Evolutionary conservation across 2,113 vertebrate genomes (phyloP).

Genomic region (Zingel zingel): DNA sequence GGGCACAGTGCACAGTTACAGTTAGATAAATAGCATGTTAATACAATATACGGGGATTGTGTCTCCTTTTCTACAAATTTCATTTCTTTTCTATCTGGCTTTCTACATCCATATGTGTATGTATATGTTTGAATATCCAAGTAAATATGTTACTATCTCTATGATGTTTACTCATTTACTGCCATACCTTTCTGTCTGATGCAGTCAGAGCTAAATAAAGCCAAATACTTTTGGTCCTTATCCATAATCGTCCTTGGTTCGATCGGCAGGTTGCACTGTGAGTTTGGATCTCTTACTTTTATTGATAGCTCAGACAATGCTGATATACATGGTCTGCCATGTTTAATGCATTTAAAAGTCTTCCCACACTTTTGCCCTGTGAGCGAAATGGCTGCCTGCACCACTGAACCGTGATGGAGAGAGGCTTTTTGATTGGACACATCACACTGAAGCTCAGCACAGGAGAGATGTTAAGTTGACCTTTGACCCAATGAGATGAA

Average conservation of each 20-base stretch:
- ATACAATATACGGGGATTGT: background rate
- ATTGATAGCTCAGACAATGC: conserved; percentile 16
- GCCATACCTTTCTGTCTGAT: background rate
- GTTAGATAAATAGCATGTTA: conserved; percentile 13
- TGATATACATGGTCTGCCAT: background rate
- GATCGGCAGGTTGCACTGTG: background rate
- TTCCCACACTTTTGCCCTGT: conserved; percentile 14
- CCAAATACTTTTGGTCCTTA: background rate
- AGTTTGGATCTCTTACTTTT: conserved; percentile 5
- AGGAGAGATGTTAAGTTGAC: conserved; percentile 9
- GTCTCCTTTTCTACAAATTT: background rate
- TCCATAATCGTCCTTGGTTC: background rate
- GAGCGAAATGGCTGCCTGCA: background rate
- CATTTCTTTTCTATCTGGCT: background rate
- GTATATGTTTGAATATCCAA: background rate
- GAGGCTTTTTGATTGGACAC: background rate
- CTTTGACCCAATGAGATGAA: conserved; percentile 1
- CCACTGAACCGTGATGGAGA: background rate
- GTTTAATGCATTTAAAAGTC: conserved; percentile 22
- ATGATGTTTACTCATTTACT: background rate
- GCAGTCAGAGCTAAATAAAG: background rate
- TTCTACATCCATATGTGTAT: background rate
- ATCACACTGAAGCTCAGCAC: background rate
- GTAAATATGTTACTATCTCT: background rate
- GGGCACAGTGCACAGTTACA: background rate